Conservation (phyloP, 2,888 invertebrate genomes). For the Tethea ocularis region DNA sequence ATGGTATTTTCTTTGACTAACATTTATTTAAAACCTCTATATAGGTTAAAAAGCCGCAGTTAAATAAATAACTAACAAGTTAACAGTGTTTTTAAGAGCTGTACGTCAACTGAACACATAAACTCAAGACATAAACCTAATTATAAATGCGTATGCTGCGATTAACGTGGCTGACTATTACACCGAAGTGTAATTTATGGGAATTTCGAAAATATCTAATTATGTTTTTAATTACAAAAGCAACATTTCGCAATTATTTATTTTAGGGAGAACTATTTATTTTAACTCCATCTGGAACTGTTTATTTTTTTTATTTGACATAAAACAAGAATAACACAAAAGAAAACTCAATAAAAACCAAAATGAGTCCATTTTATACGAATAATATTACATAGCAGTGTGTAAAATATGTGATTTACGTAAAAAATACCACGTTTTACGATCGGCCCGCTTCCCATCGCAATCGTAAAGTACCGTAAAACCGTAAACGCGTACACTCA, state of each 20-base stretch:
- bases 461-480: conserved; percentile 42
- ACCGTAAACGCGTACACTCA: background rate
- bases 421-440: conserved; percentile 45
- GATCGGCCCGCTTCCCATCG: conserved; percentile 32
- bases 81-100: conserved; percentile 41
- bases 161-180: conserved; percentile 35
- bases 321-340: conserved; percentile 10
- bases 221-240: background rate
- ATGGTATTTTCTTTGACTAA: background rate
- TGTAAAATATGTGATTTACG: conserved; percentile 20
- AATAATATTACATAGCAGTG: background rate
- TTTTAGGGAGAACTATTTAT: background rate
- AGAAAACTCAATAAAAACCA: conserved; percentile 18
- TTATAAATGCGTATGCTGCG: conserved; percentile 46
- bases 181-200: conserved; percentile 37
- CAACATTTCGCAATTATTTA: no score
- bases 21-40: background rate
- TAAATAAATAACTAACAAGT: conserved; percentile 37
- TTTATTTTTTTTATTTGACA: no score
- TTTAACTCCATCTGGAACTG: background rate
- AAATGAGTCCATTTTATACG: conserved; percentile 13
- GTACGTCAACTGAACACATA: conserved; percentile 43
- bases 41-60: background rate
- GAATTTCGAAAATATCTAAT: background rate
- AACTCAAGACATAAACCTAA: conserved; percentile 67